These are phyloP conservation scores for Pherbina coryleti DNA, from an alignment of 2,888 invertebrate species.

Conservation along the genomic window DNA sequence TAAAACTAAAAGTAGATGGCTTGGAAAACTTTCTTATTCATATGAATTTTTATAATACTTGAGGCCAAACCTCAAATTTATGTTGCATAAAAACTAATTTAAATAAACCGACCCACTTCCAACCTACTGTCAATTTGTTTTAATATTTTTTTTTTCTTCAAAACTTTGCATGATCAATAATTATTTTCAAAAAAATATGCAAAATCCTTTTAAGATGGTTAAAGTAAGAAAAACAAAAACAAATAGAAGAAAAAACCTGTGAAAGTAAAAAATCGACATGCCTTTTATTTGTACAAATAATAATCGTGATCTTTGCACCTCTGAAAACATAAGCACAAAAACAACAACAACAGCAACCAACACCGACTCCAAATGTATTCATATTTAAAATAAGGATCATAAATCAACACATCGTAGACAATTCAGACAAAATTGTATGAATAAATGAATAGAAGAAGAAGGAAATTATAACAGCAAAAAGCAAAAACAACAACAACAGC, in stretches of 20 bases:
- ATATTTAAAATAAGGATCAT: slow-evolving; percentile 35
- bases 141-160: background rate
- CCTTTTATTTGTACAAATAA: slow-evolving; percentile 18
- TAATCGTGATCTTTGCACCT: slow-evolving; percentile 40
- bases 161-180: background rate
- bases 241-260: slow-evolving; percentile 1
- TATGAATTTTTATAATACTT: too few relatives aligned
- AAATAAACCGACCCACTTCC: too few relatives aligned
- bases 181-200: too few relatives aligned
- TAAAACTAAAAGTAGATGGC: too few relatives aligned
- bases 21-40: too few relatives aligned
- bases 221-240: background rate
- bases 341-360: background rate
- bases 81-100: too few relatives aligned
- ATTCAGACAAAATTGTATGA: slow-evolving; percentile 24
- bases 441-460: slow-evolving; percentile 28
- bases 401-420: slow-evolving; percentile 38
- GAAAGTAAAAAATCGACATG: background rate
- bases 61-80: too few relatives aligned
- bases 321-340: background rate
- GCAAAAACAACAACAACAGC: background rate
- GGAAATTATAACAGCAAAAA: slow-evolving; percentile 32
- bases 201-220: too few relatives aligned
- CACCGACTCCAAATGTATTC: slow-evolving; percentile 17
- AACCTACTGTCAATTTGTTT: background rate